Conservation (phyloP, 2,113 vertebrate genomes). For the Rhineura floridana region DNA sequence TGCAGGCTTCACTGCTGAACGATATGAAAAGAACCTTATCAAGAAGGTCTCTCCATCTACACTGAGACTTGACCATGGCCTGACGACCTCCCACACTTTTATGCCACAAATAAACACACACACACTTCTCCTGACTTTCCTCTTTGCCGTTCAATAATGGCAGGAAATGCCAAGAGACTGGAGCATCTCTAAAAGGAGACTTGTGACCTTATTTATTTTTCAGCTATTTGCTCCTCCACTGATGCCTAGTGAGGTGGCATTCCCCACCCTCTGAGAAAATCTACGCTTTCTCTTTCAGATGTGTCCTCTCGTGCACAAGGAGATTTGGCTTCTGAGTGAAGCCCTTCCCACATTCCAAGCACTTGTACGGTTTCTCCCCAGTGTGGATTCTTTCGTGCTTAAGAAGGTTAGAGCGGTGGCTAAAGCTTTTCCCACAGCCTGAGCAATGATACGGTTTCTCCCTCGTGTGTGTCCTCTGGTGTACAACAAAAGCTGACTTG, state of each 20-base stretch:
- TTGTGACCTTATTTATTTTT: not conserved
- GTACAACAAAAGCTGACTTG: slow-evolving; percentile 60
- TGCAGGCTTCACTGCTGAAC: not conserved
- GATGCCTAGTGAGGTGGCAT: not conserved
- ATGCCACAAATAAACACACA: not conserved
- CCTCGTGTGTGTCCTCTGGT: slow-evolving; percentile 44
- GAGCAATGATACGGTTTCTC: slow-evolving; percentile 67
- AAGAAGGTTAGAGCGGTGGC: slow-evolving; percentile 72
- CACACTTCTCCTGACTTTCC: not conserved
- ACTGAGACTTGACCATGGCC: not conserved
- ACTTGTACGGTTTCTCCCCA: slow-evolving; percentile 68
- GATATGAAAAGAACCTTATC: not conserved
- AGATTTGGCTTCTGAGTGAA: slow-evolving; percentile 65
- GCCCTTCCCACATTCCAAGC: slow-evolving; percentile 57
- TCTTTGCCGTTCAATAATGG: not conserved
- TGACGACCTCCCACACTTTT: not conserved
- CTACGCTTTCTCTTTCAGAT: slow-evolving; percentile 42
- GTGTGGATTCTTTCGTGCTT: slow-evolving; percentile 71
- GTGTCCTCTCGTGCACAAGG: slow-evolving; percentile 60
- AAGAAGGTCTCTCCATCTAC: not conserved
- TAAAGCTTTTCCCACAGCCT: slow-evolving; percentile 77
- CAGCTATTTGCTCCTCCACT: not conserved
- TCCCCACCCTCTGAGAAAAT: not conserved
- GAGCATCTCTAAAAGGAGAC: not conserved
- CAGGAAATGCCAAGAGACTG: not conserved